Evolutionary conservation across 2,797 vertebrate species (phyloP).

Genomic region (Hypotaenidia okinawae): DNA sequence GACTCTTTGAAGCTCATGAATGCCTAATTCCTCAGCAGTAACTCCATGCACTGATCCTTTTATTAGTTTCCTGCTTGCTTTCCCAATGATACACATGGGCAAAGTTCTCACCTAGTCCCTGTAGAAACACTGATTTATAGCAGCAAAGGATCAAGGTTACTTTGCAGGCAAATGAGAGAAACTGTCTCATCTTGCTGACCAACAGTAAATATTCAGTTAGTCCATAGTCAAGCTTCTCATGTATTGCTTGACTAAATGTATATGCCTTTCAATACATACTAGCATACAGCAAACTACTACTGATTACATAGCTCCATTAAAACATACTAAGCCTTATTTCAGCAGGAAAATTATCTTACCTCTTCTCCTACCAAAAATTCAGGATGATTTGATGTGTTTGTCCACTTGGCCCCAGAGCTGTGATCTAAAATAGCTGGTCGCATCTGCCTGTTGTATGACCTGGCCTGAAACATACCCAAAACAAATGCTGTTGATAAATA

Average conservation of each 20-base stretch:
- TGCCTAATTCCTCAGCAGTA: background rate
- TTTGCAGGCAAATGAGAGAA: background rate
- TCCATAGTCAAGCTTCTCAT: background rate
- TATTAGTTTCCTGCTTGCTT: background rate
- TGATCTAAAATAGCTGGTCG: slow-evolving; percentile 91
- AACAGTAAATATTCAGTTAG: background rate
- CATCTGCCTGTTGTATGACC: slow-evolving; percentile 95
- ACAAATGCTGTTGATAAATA: background rate
- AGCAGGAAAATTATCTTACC: slow-evolving; percentile 74
- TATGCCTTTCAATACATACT: background rate
- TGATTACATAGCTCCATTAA: background rate
- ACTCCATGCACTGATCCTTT: background rate
- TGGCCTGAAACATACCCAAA: slow-evolving; percentile 81
- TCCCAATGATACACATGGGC: background rate
- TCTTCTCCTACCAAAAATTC: slow-evolving; percentile 94
- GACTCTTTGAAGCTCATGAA: background rate
- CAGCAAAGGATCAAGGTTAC: background rate
- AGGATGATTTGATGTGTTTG: slow-evolving; percentile 90
- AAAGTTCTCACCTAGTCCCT: background rate
- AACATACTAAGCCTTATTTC: background rate
- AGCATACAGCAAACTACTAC: background rate
- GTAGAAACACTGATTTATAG: background rate
- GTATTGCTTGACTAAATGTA: background rate
- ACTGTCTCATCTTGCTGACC: background rate
- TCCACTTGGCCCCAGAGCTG: slow-evolving; percentile 93